A percentile compares a stretch with the other conserved stretches of the same genome.
phyloP scores from a whole-genome alignment of 2,888 invertebrate species.

The Rhagonycha lutea region DNA sequence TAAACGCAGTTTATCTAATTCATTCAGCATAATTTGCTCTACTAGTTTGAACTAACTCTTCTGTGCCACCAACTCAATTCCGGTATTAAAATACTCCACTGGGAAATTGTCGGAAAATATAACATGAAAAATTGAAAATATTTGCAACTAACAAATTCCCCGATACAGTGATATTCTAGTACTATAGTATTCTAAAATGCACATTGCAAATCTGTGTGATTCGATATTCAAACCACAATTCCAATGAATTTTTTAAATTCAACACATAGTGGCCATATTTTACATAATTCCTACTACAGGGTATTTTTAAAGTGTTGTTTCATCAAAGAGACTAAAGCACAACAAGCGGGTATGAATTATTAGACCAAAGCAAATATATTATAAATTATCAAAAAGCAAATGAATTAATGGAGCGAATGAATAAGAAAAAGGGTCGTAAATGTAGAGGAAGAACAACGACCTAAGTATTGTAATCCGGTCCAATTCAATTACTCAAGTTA shows the following conservation, averaged over 20 bases:
- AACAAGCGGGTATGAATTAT: background rate
- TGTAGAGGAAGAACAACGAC: background rate
- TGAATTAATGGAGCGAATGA: background rate
- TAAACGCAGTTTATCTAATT: constrained; percentile 43
- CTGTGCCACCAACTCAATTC: constrained; percentile 27
- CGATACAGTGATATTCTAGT: background rate
- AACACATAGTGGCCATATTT: background rate
- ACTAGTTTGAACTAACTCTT: constrained; percentile 40
- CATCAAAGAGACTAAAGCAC: background rate
- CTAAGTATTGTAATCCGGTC: background rate
- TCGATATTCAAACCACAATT: background rate
- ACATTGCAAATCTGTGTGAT: background rate
- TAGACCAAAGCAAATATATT: background rate
- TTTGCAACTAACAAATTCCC: background rate
- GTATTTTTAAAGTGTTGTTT: background rate
- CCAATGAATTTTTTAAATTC: background rate
- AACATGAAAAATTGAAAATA: background rate
- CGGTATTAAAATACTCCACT: background rate
- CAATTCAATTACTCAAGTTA: background rate
- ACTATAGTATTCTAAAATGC: background rate
- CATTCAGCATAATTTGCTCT: constrained; percentile 47
- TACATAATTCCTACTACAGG: no score
- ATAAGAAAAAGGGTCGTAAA: background rate
- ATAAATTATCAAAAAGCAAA: background rate
- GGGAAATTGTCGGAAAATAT: background rate